Percentiles rank a stretch among this genome's conserved stretches.
These are phyloP conservation scores for Rhinoptilus africanus DNA, from an alignment of 2,113 vertebrate genomes.

Conservation along the genomic window DNA sequence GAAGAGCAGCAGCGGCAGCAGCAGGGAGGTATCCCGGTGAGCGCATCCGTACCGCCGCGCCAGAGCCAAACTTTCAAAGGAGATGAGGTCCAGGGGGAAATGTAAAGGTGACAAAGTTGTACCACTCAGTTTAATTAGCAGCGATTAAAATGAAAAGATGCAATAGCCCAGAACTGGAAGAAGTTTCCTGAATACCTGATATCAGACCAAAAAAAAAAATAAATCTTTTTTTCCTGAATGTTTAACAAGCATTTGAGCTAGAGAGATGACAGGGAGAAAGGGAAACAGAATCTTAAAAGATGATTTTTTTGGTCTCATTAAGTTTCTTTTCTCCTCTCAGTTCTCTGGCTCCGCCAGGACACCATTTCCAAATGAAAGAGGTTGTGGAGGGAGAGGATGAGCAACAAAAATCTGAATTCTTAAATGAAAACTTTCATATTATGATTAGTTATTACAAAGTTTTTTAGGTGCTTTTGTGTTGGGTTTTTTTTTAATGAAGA, in stretches of 20 bases:
- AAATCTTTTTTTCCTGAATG: background rate
- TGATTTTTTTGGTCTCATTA: background rate
- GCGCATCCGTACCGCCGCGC: background rate
- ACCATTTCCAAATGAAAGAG: background rate
- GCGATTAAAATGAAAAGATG: background rate
- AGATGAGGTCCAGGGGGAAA: background rate
- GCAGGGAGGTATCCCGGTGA: background rate
- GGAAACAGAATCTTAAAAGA: background rate
- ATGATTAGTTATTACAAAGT: background rate
- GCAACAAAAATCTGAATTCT: background rate
- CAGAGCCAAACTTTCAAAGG: background rate
- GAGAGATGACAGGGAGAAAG: background rate
- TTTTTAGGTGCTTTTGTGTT: accelerated
- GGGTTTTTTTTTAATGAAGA: background rate
- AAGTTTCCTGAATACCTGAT: background rate
- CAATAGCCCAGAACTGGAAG: background rate
- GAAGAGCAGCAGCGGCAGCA: background rate
- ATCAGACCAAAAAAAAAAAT: background rate
- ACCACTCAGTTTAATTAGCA: background rate
- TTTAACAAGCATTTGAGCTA: background rate
- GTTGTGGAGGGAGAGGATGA: background rate
- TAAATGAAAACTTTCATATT: background rate
- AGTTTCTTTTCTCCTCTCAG: background rate
- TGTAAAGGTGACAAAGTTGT: background rate
- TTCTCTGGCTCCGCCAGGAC: background rate